Evolutionary conservation across 2,113 vertebrate species (phyloP).

Genomic region (Glaucomys volans): DNA sequence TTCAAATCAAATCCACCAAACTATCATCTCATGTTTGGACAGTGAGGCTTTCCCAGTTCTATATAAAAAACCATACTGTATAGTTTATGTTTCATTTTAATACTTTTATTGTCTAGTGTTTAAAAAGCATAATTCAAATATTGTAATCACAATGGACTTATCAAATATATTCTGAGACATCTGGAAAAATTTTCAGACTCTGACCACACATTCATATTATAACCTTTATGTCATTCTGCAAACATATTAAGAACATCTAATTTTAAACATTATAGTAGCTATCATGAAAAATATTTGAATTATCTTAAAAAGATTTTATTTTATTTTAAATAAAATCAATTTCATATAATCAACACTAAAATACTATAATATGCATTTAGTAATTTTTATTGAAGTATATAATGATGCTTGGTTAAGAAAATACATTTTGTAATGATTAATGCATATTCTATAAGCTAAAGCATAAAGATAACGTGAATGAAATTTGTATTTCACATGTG

Average conservation of each 20-base stretch:
- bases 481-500: not conserved
- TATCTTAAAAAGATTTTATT: not conserved
- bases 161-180: conserved; percentile 83
- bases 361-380: not conserved
- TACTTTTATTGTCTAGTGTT: conserved; percentile 83
- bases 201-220: conserved; percentile 44
- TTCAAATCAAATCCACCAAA: conserved; percentile 85
- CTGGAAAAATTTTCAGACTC: conserved; percentile 68
- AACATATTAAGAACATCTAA: conserved; percentile 10
- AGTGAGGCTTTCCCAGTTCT: conserved; percentile 82
- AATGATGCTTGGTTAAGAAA: not conserved
- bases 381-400: not conserved
- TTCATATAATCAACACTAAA: conserved; percentile 1
- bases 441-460: not conserved
- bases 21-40: conserved; percentile 84
- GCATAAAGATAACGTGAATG: not conserved
- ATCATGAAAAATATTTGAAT: not conserved
- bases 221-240: not conserved
- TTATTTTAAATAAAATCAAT: conserved; percentile 26
- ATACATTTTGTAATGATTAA: not conserved
- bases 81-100: conserved; percentile 87
- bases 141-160: conserved; percentile 75
- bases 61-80: conserved; percentile 84
- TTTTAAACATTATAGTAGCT: not conserved
- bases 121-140: conserved; percentile 84